Conservation (phyloP, 2,113 vertebrate species). For the Grallaria varia region DNA sequence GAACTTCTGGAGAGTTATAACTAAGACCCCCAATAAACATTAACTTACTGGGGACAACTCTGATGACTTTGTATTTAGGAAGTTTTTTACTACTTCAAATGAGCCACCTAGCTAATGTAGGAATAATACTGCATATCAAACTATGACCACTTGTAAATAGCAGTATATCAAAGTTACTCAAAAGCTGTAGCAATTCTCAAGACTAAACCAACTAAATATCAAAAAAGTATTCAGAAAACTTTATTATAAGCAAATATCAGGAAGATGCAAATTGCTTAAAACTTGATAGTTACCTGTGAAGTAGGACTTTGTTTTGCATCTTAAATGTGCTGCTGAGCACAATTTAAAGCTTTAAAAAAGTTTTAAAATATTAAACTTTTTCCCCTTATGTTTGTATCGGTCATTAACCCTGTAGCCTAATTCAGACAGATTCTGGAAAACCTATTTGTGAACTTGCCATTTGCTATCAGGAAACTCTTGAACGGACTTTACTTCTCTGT, state of each 20-base stretch:
- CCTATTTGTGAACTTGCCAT: background rate
- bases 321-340: constrained; percentile 1
- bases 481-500: background rate
- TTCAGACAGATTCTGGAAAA: background rate
- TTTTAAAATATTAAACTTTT: background rate
- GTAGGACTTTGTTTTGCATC: background rate
- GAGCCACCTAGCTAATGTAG: background rate
- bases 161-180: constrained; percentile 3
- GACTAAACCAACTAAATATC: background rate
- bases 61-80: background rate
- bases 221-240: background rate
- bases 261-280: constrained; percentile 1
- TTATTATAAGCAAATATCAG: background rate
- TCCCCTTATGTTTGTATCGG: background rate
- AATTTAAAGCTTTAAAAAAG: background rate
- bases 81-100: background rate
- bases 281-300: background rate
- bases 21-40: background rate
- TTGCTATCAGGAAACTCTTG: background rate
- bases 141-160: background rate
- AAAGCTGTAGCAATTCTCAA: background rate
- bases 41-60: background rate
- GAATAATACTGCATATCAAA: background rate
- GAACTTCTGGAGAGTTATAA: background rate
- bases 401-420: background rate